Evolutionary conservation across 1,140 invertebrate species (phyloP).

Genomic region (Pseudomyrmex pallidus): DNA sequence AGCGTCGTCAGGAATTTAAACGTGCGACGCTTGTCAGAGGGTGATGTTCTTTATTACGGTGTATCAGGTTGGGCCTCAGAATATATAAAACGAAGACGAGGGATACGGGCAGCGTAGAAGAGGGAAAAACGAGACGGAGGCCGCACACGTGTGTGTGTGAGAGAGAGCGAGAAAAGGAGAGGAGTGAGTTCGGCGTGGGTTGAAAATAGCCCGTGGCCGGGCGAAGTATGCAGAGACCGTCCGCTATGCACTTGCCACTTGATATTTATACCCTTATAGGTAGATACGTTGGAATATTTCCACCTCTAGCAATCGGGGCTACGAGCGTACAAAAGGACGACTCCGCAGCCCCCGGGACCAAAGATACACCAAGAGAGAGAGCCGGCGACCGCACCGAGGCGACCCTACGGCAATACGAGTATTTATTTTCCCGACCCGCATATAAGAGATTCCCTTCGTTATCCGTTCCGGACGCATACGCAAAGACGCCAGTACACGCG

Average conservation of each 20-base stretch:
- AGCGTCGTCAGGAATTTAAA: constrained; percentile 41
- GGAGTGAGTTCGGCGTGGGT: constrained; percentile 69
- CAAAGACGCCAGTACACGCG: not conserved
- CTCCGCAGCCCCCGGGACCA: no score
- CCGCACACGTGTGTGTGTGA: not conserved
- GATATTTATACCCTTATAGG: constrained; percentile 80
- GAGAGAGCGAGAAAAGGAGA: constrained; percentile 2
- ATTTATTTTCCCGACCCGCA: constrained; percentile 12
- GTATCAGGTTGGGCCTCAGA: constrained; percentile 65
- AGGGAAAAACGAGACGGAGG: not conserved
- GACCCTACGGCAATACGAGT: not conserved
- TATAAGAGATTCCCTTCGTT: constrained; percentile 27
- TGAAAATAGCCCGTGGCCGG: constrained; percentile 80
- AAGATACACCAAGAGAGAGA: constrained; percentile 53
- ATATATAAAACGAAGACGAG: constrained; percentile 55
- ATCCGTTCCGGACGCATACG: constrained; percentile 14
- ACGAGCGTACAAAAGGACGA: constrained; percentile 25
- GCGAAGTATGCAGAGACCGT: constrained; percentile 76
- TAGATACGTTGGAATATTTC: constrained; percentile 57
- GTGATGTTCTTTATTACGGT: constrained; percentile 58
- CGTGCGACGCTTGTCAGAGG: constrained; percentile 14
- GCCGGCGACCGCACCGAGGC: not conserved
- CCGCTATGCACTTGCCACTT: constrained; percentile 78
- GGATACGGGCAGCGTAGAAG: not conserved
- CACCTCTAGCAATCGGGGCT: constrained; percentile 20